phyloP scores from a whole-genome alignment of 2,888 invertebrate species.

The Asteroscopus sphinx region DNA sequence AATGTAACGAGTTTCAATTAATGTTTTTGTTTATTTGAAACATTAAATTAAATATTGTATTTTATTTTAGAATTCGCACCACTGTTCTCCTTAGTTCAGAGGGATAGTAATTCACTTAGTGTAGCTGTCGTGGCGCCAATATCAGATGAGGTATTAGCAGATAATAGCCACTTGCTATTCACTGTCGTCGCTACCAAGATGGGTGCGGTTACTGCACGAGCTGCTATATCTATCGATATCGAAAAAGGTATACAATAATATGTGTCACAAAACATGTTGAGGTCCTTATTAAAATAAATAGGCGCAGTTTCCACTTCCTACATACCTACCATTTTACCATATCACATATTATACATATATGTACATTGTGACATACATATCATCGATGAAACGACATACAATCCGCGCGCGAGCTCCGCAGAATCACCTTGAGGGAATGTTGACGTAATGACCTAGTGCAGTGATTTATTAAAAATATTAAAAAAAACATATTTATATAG shows the following conservation, averaged over 20 bases:
- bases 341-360: no score
- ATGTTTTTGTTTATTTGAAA: background rate
- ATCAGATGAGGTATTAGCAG: constrained; percentile 57
- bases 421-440: no score
- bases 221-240: constrained; percentile 65
- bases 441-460: no score
- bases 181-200: constrained; percentile 61
- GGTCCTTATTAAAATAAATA: background rate
- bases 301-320: no score
- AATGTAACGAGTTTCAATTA: constrained; percentile 7
- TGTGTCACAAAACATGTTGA: background rate
- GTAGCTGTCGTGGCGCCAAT: constrained; percentile 42
- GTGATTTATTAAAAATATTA: no score
- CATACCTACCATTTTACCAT: background rate
- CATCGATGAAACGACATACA: no score
- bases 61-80: constrained; percentile 54
- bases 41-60: background rate
- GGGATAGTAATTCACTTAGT: constrained; percentile 33
- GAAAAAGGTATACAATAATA: constrained; percentile 59
- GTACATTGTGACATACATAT: no score
- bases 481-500: no score
- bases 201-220: constrained; percentile 45
- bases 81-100: constrained; percentile 52
- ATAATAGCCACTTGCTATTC: constrained; percentile 61
- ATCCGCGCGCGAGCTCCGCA: no score